Percentiles rank a stretch among this genome's conserved stretches.
phyloP scores from a whole-genome alignment of 1,140 invertebrate genomes.

The Ridgeia piscesae region DNA sequence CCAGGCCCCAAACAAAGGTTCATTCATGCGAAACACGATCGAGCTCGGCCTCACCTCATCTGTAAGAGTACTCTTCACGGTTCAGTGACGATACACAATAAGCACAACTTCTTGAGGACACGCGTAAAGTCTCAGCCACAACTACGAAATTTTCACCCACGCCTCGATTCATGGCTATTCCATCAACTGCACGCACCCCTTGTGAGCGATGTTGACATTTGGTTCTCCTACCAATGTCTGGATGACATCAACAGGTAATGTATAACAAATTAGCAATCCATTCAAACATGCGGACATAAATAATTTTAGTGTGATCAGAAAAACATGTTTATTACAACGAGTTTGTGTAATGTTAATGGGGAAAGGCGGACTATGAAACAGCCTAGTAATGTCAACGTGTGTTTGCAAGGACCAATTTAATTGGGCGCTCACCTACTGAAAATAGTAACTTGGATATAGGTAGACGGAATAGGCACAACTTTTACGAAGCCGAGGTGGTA shows the following conservation, averaged over 20 bases:
- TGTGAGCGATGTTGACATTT: background rate
- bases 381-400: background rate
- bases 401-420: background rate
- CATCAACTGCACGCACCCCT: background rate
- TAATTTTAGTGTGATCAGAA: background rate
- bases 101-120: background rate
- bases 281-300: background rate
- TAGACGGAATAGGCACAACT: background rate
- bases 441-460: background rate
- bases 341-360: background rate
- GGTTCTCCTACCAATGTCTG: background rate
- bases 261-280: background rate
- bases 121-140: background rate
- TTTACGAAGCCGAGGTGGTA: background rate
- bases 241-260: background rate
- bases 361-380: background rate
- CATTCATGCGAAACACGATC: background rate
- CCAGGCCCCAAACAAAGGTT: background rate
- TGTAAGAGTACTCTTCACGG: background rate
- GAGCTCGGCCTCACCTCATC: background rate
- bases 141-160: background rate
- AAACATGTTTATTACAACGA: background rate
- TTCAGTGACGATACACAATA: background rate
- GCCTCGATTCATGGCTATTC: background rate
- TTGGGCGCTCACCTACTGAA: background rate